Base-by-base conservation (phyloP, 2,888 invertebrate genomes). In the Mylabris sibirica region DNA sequence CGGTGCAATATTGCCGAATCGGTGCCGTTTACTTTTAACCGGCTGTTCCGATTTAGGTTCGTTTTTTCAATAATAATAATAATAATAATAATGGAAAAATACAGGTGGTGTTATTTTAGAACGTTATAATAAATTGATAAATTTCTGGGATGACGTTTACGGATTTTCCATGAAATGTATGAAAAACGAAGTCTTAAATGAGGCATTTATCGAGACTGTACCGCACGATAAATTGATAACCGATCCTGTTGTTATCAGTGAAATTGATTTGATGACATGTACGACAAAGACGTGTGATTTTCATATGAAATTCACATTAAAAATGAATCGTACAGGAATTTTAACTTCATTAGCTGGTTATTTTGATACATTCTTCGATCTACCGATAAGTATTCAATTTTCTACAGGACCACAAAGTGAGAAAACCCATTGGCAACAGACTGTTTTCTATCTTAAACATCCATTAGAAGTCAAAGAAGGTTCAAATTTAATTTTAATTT, bases 371-470 rank as follows among this genome's bases (percentile, higher is more conserved):
- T 92, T 91, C 81, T 97, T 97, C 84, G 92, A 93, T 79, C 84
- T 93, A 65, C 89, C 89, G 1, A 88, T 89, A 74, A 85, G 88
- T 14, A 87, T 94, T 6, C 85, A 87, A 3, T 91, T 97, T 78
- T 92, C 93, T 63, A 97, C 97, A 0, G 91, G 94, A 1, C 97
- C 97, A 3, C 86, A 88, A 49, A 85, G 87, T 0, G 87, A 89
- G 0, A 87, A 90, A 24, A 98, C 98, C 0, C 98, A 98, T 87
- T 98, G 98, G 98, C 96, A 97, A 81, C 98, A 98, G 84, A 96
- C 96, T 0, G 89, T 96, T 1, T 96, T 97, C 83, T 93, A 94
- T 79, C 87, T 98, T 14, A 92, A 90, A 72, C 89, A 93, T 74
- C 90, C 93, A 38, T 88, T 93, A 60, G 83, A 88, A 61, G 90